Conservation (phyloP, 2,113 vertebrate species). For the Aphelocoma coerulescens region DNA sequence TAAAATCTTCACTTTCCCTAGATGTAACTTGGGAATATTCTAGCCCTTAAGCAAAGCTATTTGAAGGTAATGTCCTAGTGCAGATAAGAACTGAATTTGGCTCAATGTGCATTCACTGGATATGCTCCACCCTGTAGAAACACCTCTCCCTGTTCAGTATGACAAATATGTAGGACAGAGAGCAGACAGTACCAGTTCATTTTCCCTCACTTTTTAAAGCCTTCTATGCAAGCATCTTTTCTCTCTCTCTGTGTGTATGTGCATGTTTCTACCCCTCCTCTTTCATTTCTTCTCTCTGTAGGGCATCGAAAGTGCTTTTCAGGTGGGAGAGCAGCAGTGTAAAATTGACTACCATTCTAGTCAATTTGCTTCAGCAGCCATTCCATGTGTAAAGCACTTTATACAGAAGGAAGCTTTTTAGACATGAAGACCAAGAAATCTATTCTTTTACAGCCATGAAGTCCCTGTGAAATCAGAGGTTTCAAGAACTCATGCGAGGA, state of each 20-base stretch:
- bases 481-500: not conserved
- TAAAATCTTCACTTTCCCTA: not conserved
- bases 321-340: conserved; percentile 41
- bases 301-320: conserved; percentile 45
- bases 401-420: conserved; percentile 28
- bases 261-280: not conserved
- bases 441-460: not conserved
- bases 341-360: conserved; percentile 51
- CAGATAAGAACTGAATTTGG: conserved; percentile 15
- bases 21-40: not conserved
- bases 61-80: conserved; percentile 5
- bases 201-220: not conserved
- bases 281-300: conserved; percentile 46
- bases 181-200: not conserved
- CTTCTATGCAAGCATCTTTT: not conserved
- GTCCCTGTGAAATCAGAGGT: conserved; percentile 36
- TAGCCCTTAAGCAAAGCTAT: conserved; percentile 20
- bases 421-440: conserved; percentile 23
- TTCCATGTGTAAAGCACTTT: conserved; percentile 60
- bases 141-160: not conserved
- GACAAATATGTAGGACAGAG: conserved; percentile 22
- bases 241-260: not conserved
- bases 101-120: not conserved
- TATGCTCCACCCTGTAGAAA: not conserved
- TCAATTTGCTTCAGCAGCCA: conserved; percentile 58